Evolutionary conservation across 2,113 vertebrate genomes (phyloP).

Genomic region (Grantiella picta): DNA sequence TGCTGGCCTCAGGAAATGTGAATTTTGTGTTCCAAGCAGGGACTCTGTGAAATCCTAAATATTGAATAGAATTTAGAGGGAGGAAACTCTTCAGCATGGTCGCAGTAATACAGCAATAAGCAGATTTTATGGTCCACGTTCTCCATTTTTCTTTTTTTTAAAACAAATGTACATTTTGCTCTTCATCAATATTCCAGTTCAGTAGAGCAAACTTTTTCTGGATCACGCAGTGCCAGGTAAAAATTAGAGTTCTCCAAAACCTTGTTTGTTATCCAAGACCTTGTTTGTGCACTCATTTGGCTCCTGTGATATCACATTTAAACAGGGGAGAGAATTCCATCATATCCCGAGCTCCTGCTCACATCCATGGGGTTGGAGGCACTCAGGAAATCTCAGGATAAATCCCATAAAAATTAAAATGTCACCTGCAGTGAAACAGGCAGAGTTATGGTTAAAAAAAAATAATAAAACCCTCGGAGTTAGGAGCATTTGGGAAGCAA

Average conservation of each 20-base stretch:
- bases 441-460: neutral
- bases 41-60: neutral
- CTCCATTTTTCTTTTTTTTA: neutral
- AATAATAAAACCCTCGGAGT: neutral
- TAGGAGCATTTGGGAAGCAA: neutral
- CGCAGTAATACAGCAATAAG: neutral
- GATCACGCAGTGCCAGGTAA: neutral
- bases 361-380: neutral
- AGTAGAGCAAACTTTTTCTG: neutral
- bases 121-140: neutral
- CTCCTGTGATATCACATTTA: neutral
- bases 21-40: neutral
- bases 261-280: neutral
- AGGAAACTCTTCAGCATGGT: neutral
- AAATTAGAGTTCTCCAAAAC: neutral
- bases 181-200: neutral
- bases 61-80: neutral
- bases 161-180: neutral
- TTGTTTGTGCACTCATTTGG: neutral
- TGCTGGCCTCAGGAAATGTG: neutral
- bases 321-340: neutral
- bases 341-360: neutral
- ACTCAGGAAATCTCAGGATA: neutral
- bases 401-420: neutral
- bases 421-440: neutral